These are phyloP conservation scores for Holothuria glaberrima DNA, from an alignment of 35 echinoderm and acorn worm genomes.

Conservation along the genomic window DNA sequence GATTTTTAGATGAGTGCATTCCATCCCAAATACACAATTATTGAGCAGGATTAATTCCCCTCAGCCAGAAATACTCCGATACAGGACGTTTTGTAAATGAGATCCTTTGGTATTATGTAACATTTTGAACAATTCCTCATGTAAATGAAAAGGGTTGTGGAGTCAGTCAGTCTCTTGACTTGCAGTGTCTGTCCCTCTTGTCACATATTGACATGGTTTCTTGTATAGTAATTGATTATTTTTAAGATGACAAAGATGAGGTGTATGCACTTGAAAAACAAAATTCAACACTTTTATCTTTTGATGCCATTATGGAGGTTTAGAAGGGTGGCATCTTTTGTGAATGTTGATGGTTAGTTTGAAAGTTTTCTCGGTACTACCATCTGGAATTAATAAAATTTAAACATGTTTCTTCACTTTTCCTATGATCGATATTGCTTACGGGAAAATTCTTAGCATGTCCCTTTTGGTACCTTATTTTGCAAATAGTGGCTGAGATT, in stretches of 20 bases:
- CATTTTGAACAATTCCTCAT: neutral
- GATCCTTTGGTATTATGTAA: neutral
- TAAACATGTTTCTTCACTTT: too few species aligned
- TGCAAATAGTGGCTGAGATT: too few species aligned
- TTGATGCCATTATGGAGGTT: neutral
- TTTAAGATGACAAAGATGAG: neutral
- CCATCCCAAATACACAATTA: constrained; percentile 16
- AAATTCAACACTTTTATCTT: neutral
- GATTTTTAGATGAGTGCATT: constrained; percentile 38
- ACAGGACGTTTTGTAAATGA: neutral
- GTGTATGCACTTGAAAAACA: neutral
- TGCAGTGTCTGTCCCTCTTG: neutral
- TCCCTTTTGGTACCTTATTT: too few species aligned
- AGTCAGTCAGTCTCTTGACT: neutral
- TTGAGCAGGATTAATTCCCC: neutral
- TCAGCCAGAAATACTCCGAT: neutral
- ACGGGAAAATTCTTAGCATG: too few species aligned
- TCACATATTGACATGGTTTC: neutral
- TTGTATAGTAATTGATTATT: neutral
- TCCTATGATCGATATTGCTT: too few species aligned
- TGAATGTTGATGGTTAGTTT: too few species aligned
- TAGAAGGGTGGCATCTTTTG: neutral
- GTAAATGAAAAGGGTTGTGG: neutral
- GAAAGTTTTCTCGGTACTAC: too few species aligned
- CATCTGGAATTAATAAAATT: too few species aligned